These are phyloP conservation scores for Huso huso DNA, from an alignment of 2,797 vertebrate genomes.

Conservation along the genomic window DNA sequence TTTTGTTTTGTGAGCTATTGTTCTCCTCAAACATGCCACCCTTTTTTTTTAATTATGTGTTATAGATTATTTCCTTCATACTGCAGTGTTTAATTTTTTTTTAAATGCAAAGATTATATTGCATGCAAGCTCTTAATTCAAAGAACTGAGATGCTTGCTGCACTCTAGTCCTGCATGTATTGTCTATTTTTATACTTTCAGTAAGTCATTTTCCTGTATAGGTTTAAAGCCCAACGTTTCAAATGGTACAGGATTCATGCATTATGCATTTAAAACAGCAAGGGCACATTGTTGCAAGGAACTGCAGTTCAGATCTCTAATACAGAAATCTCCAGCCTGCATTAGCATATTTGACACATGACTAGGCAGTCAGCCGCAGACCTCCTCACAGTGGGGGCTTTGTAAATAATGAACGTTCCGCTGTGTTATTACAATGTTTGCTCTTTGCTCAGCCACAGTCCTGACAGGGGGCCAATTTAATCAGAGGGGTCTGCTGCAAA, in stretches of 20 bases:
- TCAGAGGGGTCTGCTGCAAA: background rate
- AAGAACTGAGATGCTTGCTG: too few relatives aligned
- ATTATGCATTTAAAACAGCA: background rate
- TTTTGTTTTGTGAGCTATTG: too few relatives aligned
- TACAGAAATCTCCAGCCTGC: background rate
- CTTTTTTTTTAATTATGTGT: too few relatives aligned
- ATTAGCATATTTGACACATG: background rate
- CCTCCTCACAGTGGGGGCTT: background rate
- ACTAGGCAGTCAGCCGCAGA: background rate
- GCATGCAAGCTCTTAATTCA: too few relatives aligned
- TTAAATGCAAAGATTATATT: too few relatives aligned
- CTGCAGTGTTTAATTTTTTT: too few relatives aligned
- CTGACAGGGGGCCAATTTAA: background rate
- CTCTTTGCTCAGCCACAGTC: background rate
- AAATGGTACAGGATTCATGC: background rate
- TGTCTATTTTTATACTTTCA: too few relatives aligned
- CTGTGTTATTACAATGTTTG: background rate
- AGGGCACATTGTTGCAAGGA: background rate
- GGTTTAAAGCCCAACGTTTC: background rate
- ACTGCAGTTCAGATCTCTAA: background rate
- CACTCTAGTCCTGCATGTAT: too few relatives aligned
- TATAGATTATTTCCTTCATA: too few relatives aligned
- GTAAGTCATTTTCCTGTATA: background rate
- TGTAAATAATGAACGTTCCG: background rate
- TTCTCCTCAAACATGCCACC: too few relatives aligned